Evolutionary conservation across 2,888 invertebrate species (phyloP).

Genomic region (Hybos culiciformis): DNA sequence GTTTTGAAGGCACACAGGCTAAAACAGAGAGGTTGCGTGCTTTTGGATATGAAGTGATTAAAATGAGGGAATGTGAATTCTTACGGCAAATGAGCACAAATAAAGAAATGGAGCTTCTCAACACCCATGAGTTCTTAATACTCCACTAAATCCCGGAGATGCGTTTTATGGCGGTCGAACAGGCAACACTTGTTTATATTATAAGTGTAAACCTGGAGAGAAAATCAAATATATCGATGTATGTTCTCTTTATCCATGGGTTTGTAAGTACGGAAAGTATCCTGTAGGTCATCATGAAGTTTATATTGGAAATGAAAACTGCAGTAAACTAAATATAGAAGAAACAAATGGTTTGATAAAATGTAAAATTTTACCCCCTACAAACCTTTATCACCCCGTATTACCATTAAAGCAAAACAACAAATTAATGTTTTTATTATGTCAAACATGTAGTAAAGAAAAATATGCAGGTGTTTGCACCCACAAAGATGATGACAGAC

Average conservation of each 20-base stretch:
- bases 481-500: slow-evolving; percentile 15
- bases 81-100: neutral
- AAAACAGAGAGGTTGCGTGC: slow-evolving; percentile 3
- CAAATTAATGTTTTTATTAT: slow-evolving; percentile 20
- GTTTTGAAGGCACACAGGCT: neutral
- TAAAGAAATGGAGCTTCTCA: neutral
- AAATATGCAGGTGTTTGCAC: no score
- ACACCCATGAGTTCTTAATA: neutral
- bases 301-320: neutral
- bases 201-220: slow-evolving; percentile 14
- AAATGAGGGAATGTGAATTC: no score
- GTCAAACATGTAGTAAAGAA: slow-evolving; percentile 16
- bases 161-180: slow-evolving; percentile 21
- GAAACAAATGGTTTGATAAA: slow-evolving; percentile 1
- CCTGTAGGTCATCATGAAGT: slow-evolving; percentile 1
- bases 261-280: slow-evolving; percentile 18
- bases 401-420: slow-evolving; percentile 18
- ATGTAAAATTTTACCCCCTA: slow-evolving; percentile 7
- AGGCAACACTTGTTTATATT: slow-evolving; percentile 13
- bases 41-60: neutral
- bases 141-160: slow-evolving; percentile 16
- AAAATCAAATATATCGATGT: slow-evolving; percentile 19
- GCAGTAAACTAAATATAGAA: neutral
- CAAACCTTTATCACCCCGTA: slow-evolving; percentile 20
- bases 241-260: slow-evolving; percentile 20